These are phyloP conservation scores for Drosophila testacea DNA, from an alignment of 2,888 invertebrate genomes.

Conservation along the genomic window DNA sequence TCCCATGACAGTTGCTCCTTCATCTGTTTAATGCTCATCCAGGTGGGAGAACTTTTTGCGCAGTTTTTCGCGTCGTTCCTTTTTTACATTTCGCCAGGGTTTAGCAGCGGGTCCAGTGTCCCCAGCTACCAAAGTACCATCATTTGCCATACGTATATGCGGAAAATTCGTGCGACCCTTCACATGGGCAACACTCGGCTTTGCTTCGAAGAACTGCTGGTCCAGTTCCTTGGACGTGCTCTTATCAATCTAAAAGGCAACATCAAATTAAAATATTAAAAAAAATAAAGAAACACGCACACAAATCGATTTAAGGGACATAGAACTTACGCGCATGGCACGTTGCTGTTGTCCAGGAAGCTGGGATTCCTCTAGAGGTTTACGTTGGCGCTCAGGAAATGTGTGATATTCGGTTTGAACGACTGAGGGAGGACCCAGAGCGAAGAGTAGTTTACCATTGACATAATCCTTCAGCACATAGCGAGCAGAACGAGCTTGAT, in stretches of 20 bases:
- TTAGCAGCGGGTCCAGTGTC: constrained; percentile 85
- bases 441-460: constrained; percentile 93
- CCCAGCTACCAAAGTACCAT: constrained; percentile 61
- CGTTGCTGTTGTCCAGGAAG: constrained; percentile 86
- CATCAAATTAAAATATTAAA: background rate
- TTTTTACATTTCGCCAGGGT: constrained; percentile 94
- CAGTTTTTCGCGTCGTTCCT: constrained; percentile 96
- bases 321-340: constrained; percentile 86
- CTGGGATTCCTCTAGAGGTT: constrained; percentile 83
- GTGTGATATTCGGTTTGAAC: constrained; percentile 88
- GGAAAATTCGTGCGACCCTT: constrained; percentile 85
- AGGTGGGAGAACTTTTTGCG: constrained; percentile 93
- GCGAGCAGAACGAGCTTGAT: constrained; percentile 95
- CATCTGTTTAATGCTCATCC: constrained; percentile 89
- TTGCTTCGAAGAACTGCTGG: constrained; percentile 87
- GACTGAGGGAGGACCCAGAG: constrained; percentile 91
- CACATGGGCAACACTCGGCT: constrained; percentile 82
- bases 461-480: constrained; percentile 96
- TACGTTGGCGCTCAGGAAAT: constrained; percentile 86
- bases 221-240: constrained; percentile 87
- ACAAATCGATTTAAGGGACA: background rate
- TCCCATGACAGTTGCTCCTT: background rate
- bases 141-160: constrained; percentile 77
- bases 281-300: background rate
- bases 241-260: constrained; percentile 76